Base-by-base conservation (phyloP, 2,113 vertebrate genomes). In the Nothoprocta pentlandii region DNA sequence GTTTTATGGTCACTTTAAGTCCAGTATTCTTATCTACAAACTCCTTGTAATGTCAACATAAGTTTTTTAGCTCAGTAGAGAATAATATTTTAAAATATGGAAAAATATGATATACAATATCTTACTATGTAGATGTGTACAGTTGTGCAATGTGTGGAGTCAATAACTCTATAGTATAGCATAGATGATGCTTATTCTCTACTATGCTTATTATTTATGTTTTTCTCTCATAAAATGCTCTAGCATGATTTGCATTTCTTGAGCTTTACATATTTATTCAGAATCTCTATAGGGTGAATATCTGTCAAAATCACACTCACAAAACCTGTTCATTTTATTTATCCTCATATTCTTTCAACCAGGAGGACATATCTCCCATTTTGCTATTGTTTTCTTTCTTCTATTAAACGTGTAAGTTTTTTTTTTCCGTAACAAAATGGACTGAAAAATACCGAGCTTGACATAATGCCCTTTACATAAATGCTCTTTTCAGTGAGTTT, bases 391-490 rank as follows among this genome's bases (percentile, higher is more conserved):
- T 88, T 90, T 88, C 41, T 80, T 94, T 73, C 76, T 58, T 71
- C 69, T 78, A 0, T 64, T 42, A 59, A 80, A 90, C 14, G 10
- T 47, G 34, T 61, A 47, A 59, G 19, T 19, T 74, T 78, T 68
- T 15, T 92, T 49, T 49, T 49, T 14, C 66, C n/a, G 5, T 61
- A 54, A 42, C 6, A 83, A 71, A 86, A 63, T 32, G 19, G 16
- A 32, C 78, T n/a, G 74, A 64, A 16, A 71, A 90, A 86, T 75
- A 32, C 87, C 46, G 16, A 66, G 54, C 69, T 88, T 87, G 80
- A 90, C 63, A 49, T 30, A 46, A 10, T 67, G 36, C 51, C 59
- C 61, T 94, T 95, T 90, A 74, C 36, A 94, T 39, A 63, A 85
- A 85, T 59, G 25, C 1, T 30, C 36, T 90, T 85, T 56, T 74